Conservation (phyloP, 2,113 vertebrate species). For the Ciconia boyciana region DNA sequence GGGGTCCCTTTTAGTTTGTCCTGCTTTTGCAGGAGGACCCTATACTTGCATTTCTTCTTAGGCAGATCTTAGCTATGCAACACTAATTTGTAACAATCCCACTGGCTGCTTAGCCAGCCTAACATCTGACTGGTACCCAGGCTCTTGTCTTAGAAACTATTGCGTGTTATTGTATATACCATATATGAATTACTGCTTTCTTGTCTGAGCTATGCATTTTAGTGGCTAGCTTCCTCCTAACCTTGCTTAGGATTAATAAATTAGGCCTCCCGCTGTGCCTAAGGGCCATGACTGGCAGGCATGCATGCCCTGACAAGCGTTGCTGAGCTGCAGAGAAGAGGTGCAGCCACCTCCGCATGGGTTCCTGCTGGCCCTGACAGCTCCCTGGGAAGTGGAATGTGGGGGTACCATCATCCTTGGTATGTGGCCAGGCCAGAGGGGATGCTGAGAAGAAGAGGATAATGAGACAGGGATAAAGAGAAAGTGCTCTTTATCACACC, state of each 20-base stretch:
- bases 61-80: background rate
- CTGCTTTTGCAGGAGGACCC: background rate
- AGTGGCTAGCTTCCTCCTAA: background rate
- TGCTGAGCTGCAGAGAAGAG: background rate
- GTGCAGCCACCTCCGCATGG: too few species aligned
- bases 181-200: background rate
- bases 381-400: background rate
- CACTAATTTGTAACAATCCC: background rate
- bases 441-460: background rate
- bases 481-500: background rate
- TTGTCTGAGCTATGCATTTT: background rate
- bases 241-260: background rate
- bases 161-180: rapidly evolving
- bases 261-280: background rate
- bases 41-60: background rate
- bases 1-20: background rate
- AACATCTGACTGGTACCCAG: background rate
- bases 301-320: background rate
- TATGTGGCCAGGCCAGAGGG: background rate
- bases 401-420: rapidly evolving
- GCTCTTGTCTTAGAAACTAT: background rate
- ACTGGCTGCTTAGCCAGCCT: background rate
- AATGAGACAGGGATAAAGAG: background rate
- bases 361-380: background rate
- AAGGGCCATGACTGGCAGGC: too few species aligned